Evolutionary conservation across 2,797 vertebrate species (phyloP).

Genomic region (Meda fulgida): DNA sequence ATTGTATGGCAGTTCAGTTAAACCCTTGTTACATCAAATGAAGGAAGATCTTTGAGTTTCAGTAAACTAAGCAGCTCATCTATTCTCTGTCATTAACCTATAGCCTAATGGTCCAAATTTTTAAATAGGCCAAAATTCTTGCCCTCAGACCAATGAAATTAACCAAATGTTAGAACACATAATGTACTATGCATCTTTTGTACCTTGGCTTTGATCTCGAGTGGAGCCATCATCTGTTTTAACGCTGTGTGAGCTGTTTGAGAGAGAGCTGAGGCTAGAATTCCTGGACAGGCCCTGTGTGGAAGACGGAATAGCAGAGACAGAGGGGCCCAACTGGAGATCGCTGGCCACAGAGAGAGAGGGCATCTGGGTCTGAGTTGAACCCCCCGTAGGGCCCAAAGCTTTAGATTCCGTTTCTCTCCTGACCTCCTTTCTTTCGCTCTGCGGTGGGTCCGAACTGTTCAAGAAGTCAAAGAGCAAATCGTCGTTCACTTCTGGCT

Average conservation of each 20-base stretch:
- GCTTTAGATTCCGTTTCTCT: conserved; percentile 78
- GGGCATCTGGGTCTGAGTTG: conserved; percentile 56
- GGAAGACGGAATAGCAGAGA: conserved; percentile 73
- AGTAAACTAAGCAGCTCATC: not conserved
- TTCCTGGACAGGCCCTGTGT: conserved; percentile 81
- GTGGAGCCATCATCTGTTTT: conserved; percentile 83
- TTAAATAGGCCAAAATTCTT: not conserved
- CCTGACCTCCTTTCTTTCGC: conserved; percentile 82
- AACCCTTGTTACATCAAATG: too few species aligned
- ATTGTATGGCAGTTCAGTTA: not conserved
- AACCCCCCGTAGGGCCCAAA: conserved; percentile 54
- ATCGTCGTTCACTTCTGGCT: conserved; percentile 92
- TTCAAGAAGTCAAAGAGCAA: conserved; percentile 97
- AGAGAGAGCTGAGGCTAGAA: conserved; percentile 83
- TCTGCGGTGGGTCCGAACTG: conserved; percentile 88
- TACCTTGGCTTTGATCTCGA: conserved; percentile 86
- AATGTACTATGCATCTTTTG: not conserved
- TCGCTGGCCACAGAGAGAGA: conserved; percentile 43
- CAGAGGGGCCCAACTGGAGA: conserved; percentile 61
- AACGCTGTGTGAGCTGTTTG: conserved; percentile 77
- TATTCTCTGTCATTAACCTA: not conserved
- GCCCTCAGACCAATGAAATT: not conserved
- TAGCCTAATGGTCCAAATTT: not conserved
- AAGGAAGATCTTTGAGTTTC: too few species aligned
- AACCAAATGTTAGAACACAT: not conserved